These are phyloP conservation scores for Zaprionus ornatus DNA, from an alignment of 1,140 invertebrate genomes.

Conservation along the genomic window DNA sequence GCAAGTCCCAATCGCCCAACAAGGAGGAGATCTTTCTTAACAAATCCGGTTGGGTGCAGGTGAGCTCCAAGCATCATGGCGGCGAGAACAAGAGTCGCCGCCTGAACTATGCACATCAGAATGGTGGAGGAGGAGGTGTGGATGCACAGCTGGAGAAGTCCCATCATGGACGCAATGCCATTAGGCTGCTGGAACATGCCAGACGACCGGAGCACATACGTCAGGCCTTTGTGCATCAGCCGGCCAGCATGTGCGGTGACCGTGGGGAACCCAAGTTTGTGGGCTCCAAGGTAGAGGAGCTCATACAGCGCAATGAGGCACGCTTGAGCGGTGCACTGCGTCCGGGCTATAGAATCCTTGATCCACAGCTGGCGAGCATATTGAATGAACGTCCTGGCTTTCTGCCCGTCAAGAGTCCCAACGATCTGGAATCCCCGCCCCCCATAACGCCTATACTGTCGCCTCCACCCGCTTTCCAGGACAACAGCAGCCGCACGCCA, in stretches of 20 bases:
- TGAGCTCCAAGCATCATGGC: conserved; percentile 60
- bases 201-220: conserved; percentile 52
- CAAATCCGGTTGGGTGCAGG: conserved; percentile 83
- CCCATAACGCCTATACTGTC: conserved; percentile 85
- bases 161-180: conserved; percentile 25
- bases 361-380: conserved; percentile 76
- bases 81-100: conserved; percentile 52
- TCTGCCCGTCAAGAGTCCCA: conserved; percentile 71
- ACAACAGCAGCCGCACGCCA: conserved; percentile 63
- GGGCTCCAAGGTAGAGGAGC: conserved; percentile 78
- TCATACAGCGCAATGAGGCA: conserved; percentile 77
- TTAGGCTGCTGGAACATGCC: conserved; percentile 49
- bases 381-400: conserved; percentile 82
- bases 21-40: conserved; percentile 82
- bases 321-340: conserved; percentile 56
- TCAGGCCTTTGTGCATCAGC: conserved; percentile 58
- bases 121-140: conserved; percentile 12
- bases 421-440: conserved; percentile 80
- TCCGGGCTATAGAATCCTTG: conserved; percentile 76
- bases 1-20: conserved; percentile 60
- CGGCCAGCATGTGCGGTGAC: conserved; percentile 40
- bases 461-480: conserved; percentile 85
- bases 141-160: conserved; percentile 8
- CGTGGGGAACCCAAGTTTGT: conserved; percentile 56
- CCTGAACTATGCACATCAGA: conserved; percentile 54